A percentile compares a stretch with the other conserved stretches of the same genome.
Conservation (phyloP, 64 coral and sea anemone genomes). For the Stichodactyla helianthus region DNA sequence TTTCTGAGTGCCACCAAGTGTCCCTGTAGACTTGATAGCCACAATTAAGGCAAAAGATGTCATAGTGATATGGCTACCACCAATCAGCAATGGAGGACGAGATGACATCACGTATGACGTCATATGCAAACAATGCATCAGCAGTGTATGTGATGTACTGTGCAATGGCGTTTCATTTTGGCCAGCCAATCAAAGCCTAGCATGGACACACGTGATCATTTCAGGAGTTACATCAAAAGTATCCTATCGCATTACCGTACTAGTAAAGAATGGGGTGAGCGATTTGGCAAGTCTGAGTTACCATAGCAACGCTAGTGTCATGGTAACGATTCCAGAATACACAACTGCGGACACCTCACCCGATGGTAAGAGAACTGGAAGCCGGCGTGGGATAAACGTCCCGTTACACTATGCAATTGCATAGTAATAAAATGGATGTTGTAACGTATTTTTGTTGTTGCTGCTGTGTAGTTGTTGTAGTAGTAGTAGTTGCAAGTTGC, state of each 20-base stretch:
- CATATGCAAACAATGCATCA: conserved; percentile 32
- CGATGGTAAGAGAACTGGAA: not conserved
- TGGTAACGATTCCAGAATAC: not conserved
- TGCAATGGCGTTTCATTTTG: conserved; percentile 27
- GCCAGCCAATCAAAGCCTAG: conserved; percentile 19
- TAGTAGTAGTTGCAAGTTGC: too few species aligned
- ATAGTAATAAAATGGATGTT: too few species aligned
- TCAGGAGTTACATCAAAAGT: not conserved
- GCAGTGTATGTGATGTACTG: conserved; percentile 1
- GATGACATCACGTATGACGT: conserved; percentile 50
- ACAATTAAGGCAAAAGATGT: conserved; percentile 10
- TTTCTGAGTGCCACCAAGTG: conserved; percentile 43
- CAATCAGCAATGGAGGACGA: conserved; percentile 42
- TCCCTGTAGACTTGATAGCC: conserved; percentile 30
- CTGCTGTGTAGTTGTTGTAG: too few species aligned
- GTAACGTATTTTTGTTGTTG: too few species aligned
- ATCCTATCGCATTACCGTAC: conserved; percentile 48
- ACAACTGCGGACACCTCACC: not conserved
- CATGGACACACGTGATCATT: conserved; percentile 31
- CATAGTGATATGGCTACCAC: conserved; percentile 62
- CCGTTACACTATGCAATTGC: too few species aligned
- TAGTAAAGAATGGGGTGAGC: conserved; percentile 61
- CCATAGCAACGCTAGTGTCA: not conserved
- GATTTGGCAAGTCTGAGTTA: conserved; percentile 15
- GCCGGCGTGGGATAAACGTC: too few species aligned